Evolutionary conservation across 2,888 invertebrate genomes (phyloP), one percentile per base, ranked within the genome.

Genomic region (Diloba caeruleocephala): DNA sequence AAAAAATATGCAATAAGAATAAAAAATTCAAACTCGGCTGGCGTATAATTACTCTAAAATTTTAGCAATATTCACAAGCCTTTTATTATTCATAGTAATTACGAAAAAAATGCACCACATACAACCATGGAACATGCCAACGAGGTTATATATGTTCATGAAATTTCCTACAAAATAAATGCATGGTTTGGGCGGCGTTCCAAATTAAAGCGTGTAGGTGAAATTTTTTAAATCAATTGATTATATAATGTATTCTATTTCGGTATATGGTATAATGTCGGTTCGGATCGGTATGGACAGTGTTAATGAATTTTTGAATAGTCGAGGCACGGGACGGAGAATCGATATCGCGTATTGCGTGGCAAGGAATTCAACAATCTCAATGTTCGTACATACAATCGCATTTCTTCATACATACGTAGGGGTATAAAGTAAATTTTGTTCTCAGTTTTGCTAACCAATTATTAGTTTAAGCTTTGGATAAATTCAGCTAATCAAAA

Each of bases 251-350:
- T 66, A 55, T 69, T 71, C 67, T 74, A 79, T 81, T 82, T 79
- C 48, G 68, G 80, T 77, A 64, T n/a, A n/a, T n/a, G 71, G 54
- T 61, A 42, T 73, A 67, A 62, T 71, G 67, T 78, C 80, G 85
- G 87, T 84, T 80, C 85, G 86, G 81, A 83, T 81, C 78, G 75
- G 80, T 79, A 79, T 84, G 87, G 87, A 88, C 85, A 87, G 77
- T 81, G 88, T 79, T 79, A 80, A 89, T 92, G 87, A 90, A 90
- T 91, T 87, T 90, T 91, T 91, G 85, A 92, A 88, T 85, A 88
- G 85, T 84, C 74, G 80, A 81, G 84, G 84, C 85, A 81, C 80
- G 87, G 92, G 91, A 92, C 92, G 91, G 90, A 90, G 78, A 87
- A 90, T 92, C 91, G 81, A 92, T 92, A 92, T 81, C 79, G 78